Percentiles rank a stretch among this genome's conserved stretches.
Conservation (phyloP, 2,113 vertebrate species). For the Pedionomus torquatus region DNA sequence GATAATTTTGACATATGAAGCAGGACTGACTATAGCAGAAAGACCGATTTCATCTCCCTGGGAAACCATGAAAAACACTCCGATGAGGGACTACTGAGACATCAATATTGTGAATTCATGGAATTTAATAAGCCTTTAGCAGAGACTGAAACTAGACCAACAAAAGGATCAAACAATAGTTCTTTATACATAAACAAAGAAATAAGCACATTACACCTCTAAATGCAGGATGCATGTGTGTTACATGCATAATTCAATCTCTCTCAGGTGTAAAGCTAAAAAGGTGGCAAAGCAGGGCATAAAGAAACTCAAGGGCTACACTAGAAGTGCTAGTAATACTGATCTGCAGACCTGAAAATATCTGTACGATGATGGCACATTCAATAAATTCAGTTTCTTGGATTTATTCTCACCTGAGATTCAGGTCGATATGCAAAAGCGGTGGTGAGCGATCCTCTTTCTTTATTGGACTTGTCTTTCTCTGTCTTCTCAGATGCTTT, state of each 20-base stretch:
- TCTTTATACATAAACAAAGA: background rate
- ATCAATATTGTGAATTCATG: background rate
- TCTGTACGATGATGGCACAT: background rate
- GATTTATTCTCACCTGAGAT: conserved; percentile 60
- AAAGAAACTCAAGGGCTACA: background rate
- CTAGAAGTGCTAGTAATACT: background rate
- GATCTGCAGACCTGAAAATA: background rate
- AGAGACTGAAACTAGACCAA: background rate
- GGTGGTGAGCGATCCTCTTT: conserved; percentile 40
- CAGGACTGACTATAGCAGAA: background rate
- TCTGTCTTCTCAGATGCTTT: conserved; percentile 73
- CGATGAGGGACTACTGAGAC: background rate
- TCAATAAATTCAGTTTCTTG: background rate
- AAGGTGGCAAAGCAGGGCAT: background rate
- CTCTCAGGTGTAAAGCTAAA: background rate
- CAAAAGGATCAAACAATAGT: background rate
- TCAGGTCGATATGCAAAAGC: conserved; percentile 52
- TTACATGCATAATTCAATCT: background rate
- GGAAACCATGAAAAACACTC: background rate
- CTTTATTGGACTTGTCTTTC: conserved; percentile 72
- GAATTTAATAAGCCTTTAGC: background rate
- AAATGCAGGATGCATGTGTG: background rate
- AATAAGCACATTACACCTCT: background rate
- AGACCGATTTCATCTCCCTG: background rate
- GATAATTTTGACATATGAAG: background rate